Conservation (phyloP, 1,140 invertebrate genomes). For the Drosophila nannoptera region DNA sequence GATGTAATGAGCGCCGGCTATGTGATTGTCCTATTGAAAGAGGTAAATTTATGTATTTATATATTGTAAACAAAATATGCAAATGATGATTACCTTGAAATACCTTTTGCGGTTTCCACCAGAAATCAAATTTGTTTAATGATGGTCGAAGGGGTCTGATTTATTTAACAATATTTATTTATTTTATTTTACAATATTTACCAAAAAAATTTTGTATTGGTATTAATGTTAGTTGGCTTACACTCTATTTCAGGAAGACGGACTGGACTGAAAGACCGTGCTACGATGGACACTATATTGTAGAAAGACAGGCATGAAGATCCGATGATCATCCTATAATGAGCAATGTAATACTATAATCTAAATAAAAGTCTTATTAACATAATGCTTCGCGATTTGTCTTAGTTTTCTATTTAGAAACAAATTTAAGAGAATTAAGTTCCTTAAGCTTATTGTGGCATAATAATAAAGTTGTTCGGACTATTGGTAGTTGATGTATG, state of each 20-base stretch:
- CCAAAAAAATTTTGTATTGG: too few species aligned
- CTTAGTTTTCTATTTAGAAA: too few species aligned
- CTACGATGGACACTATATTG: too few species aligned
- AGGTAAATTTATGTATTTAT: constrained; percentile 26
- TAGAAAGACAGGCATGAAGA: too few species aligned
- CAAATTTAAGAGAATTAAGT: too few species aligned
- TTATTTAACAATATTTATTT: constrained; percentile 3
- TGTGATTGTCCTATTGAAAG: background rate
- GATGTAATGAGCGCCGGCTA: constrained; percentile 20
- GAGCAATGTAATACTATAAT: too few species aligned
- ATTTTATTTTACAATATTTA: background rate
- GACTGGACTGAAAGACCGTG: background rate
- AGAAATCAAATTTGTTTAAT: constrained; percentile 80
- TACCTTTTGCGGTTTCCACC: constrained; percentile 86
- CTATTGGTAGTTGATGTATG: too few species aligned
- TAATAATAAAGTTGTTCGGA: too few species aligned
- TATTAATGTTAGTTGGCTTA: background rate
- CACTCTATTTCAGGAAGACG: constrained; percentile 22
- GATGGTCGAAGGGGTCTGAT: constrained; percentile 82
- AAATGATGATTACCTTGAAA: constrained; percentile 76
- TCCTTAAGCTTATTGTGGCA: too few species aligned
- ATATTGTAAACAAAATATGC: background rate
- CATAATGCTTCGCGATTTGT: too few species aligned
- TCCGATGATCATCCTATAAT: too few species aligned
- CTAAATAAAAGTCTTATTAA: too few species aligned